Evolutionary conservation across 1,140 invertebrate genomes (phyloP).

Genomic region (Hycleus phaleratus): DNA sequence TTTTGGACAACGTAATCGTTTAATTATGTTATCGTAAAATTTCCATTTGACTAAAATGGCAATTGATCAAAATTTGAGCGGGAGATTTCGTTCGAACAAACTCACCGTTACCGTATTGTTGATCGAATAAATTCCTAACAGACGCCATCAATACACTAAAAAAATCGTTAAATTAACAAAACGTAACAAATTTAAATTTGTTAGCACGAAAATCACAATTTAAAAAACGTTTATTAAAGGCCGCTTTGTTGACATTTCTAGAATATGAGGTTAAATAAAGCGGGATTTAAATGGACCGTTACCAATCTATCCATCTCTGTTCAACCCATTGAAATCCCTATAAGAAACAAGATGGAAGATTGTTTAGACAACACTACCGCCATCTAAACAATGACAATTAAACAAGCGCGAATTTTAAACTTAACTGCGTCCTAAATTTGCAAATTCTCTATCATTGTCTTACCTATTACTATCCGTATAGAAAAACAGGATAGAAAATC

Average conservation of each 20-base stretch:
- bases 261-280: not conserved
- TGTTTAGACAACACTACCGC: too few relatives aligned
- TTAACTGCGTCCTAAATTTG: too few relatives aligned
- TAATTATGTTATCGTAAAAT: constrained; percentile 44
- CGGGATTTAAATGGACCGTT: too few relatives aligned
- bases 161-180: not conserved
- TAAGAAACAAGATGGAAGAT: too few relatives aligned
- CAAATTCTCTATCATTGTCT: too few relatives aligned
- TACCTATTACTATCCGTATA: too few relatives aligned
- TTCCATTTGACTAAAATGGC: constrained; percentile 41
- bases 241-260: constrained; percentile 6
- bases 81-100: not conserved
- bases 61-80: not conserved
- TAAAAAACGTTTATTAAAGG: not conserved
- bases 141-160: not conserved
- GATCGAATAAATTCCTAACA: constrained; percentile 7
- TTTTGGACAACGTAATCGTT: constrained; percentile 41
- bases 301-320: too few relatives aligned
- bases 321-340: too few relatives aligned
- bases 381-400: too few relatives aligned
- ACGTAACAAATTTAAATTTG: too few relatives aligned
- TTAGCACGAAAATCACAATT: not conserved
- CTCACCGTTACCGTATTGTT: constrained; percentile 15
- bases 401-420: too few relatives aligned
- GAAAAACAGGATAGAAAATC: too few relatives aligned